Conservation (phyloP, 1,140 invertebrate genomes). For the Akabosia matsudoensis region DNA sequence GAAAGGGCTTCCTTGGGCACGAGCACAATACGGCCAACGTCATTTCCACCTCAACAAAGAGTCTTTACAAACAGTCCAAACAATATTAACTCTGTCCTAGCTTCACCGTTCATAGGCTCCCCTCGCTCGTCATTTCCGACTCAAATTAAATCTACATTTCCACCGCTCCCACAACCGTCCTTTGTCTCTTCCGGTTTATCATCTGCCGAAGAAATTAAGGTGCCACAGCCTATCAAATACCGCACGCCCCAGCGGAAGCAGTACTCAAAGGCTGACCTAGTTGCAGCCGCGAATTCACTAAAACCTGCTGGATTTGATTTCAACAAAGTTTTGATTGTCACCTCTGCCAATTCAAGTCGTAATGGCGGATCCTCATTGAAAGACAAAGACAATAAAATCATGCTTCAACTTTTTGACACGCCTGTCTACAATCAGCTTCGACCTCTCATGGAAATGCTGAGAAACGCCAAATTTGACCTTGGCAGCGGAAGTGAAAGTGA, state of each 20-base stretch:
- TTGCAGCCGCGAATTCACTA: conserved; percentile 4
- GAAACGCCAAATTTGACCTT: not conserved
- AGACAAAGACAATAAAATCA: not conserved
- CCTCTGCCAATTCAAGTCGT: not conserved
- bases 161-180: not conserved
- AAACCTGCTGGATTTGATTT: conserved; percentile 14
- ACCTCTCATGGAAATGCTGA: conserved; percentile 3
- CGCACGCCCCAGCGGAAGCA: not conserved
- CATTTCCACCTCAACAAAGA: too few relatives aligned
- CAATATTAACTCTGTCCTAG: too few relatives aligned
- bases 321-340: not conserved
- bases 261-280: not conserved
- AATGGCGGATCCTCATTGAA: not conserved
- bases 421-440: not conserved
- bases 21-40: too few relatives aligned
- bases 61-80: too few relatives aligned
- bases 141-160: too few relatives aligned
- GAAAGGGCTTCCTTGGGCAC: too few relatives aligned
- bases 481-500: not conserved
- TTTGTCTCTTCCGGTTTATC: not conserved
- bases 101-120: too few relatives aligned
- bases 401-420: conserved; percentile 4
- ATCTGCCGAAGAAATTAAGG: not conserved
- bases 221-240: not conserved
- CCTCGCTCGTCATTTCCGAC: too few relatives aligned